Percentiles rank a stretch among this genome's conserved stretches.
These are phyloP conservation scores for Aradophagus sp. DNA, from an alignment of 1,140 invertebrate species.

Conservation along the genomic window DNA sequence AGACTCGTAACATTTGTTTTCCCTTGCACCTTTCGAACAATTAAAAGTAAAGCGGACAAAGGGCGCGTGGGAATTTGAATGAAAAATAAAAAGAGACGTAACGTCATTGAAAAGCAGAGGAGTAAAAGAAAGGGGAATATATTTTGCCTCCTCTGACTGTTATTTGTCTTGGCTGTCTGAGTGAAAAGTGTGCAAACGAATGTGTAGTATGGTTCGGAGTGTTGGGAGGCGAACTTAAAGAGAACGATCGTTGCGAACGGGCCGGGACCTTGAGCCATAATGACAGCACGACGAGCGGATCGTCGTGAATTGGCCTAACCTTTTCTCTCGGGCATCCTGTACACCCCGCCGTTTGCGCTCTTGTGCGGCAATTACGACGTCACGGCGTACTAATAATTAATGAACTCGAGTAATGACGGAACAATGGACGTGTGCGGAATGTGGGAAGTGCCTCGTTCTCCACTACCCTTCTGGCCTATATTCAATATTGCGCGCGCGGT, in stretches of 20 bases:
- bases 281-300: constrained; percentile 63
- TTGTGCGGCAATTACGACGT: constrained; percentile 70
- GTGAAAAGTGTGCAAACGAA: constrained; percentile 10
- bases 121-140: constrained; percentile 10
- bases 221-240: constrained; percentile 21
- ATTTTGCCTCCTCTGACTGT: too few relatives aligned
- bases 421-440: constrained; percentile 67
- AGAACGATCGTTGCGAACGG: constrained; percentile 41
- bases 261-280: constrained; percentile 66
- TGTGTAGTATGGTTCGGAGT: constrained; percentile 21
- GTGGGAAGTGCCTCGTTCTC: constrained; percentile 69
- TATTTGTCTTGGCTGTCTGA: too few relatives aligned
- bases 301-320: constrained; percentile 69
- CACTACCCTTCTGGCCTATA: constrained; percentile 70
- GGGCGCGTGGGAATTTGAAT: too few relatives aligned
- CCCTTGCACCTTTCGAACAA: constrained; percentile 4
- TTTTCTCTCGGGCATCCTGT: constrained; percentile 69
- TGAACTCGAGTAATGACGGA: constrained; percentile 70
- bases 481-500: constrained; percentile 58
- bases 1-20: constrained; percentile 9
- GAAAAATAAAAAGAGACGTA: constrained; percentile 3
- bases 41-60: neutral
- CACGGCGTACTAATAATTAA: constrained; percentile 72
- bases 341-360: constrained; percentile 66
- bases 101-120: neutral